These are phyloP conservation scores for Passer domesticus DNA, from an alignment of 2,113 vertebrate species.

Conservation along the genomic window DNA sequence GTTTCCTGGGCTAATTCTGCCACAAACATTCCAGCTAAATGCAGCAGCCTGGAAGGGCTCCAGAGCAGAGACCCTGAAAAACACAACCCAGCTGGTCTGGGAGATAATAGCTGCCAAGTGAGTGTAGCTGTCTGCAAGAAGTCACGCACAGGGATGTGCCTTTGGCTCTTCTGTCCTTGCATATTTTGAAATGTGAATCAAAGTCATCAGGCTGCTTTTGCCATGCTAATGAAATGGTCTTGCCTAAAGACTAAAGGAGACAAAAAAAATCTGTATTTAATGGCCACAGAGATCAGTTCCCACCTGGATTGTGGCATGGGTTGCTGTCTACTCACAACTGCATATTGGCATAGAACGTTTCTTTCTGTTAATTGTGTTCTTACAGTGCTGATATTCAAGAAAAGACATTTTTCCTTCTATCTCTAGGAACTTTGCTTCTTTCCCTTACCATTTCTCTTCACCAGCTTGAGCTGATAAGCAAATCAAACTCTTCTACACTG, in stretches of 20 bases:
- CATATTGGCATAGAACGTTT: neutral
- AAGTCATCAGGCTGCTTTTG: neutral
- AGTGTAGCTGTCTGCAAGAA: neutral
- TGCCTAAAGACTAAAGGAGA: neutral
- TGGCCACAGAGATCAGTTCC: neutral
- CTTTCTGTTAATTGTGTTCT: neutral
- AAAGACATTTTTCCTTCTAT: neutral
- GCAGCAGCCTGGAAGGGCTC: neutral
- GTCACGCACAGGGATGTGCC: neutral
- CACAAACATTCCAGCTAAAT: neutral
- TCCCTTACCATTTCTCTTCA: neutral
- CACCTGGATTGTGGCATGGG: neutral
- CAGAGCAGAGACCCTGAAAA: slow-evolving; percentile 43
- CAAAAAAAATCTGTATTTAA: neutral
- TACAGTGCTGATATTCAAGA: neutral
- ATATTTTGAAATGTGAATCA: neutral
- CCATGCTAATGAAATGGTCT: neutral
- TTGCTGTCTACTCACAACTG: neutral
- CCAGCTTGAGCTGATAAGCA: neutral
- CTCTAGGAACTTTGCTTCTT: neutral
- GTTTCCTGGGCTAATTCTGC: neutral
- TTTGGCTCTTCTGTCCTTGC: neutral
- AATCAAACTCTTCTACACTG: neutral
- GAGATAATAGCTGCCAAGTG: slow-evolving; percentile 34
- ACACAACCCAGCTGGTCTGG: slow-evolving; percentile 30